phyloP scores from a whole-genome alignment of 2,888 invertebrate species.

The Cerceris rybyensis region DNA sequence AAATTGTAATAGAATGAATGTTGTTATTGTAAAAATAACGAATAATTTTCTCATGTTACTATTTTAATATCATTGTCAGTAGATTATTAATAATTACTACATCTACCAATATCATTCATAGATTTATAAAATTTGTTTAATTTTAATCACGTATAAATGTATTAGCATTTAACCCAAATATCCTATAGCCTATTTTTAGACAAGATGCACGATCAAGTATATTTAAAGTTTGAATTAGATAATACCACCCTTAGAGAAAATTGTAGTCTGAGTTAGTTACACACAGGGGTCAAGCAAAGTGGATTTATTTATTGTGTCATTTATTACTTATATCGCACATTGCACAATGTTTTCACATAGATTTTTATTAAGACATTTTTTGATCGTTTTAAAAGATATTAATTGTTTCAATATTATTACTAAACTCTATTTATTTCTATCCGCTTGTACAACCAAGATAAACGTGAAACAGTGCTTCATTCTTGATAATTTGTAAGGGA shows the following conservation, averaged over 20 bases:
- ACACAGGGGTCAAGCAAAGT: constrained; percentile 26
- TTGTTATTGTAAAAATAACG: no score
- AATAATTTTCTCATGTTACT: neutral
- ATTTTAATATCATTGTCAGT: neutral
- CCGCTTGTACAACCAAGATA: constrained; percentile 3
- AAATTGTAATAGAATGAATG: no score
- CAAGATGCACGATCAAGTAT: constrained; percentile 39
- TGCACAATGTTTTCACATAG: neutral
- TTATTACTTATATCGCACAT: constrained; percentile 15
- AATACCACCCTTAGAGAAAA: constrained; percentile 63
- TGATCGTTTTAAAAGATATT: neutral
- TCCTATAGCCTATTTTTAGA: constrained; percentile 53
- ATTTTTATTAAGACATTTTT: no score
- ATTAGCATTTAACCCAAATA: constrained; percentile 19
- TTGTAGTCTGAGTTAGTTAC: constrained; percentile 50
- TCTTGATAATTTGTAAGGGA: constrained; percentile 19
- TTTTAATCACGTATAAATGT: neutral
- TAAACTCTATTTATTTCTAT: neutral
- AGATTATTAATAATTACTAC: no score
- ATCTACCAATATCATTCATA: neutral
- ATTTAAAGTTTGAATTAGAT: constrained; percentile 63
- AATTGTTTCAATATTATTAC: neutral
- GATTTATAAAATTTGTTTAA: constrained; percentile 4
- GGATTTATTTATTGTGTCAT: constrained; percentile 31
- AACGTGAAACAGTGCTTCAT: neutral